These are phyloP conservation scores for Aviceda subcristata DNA, from an alignment of 2,113 vertebrate species.

Conservation along the genomic window DNA sequence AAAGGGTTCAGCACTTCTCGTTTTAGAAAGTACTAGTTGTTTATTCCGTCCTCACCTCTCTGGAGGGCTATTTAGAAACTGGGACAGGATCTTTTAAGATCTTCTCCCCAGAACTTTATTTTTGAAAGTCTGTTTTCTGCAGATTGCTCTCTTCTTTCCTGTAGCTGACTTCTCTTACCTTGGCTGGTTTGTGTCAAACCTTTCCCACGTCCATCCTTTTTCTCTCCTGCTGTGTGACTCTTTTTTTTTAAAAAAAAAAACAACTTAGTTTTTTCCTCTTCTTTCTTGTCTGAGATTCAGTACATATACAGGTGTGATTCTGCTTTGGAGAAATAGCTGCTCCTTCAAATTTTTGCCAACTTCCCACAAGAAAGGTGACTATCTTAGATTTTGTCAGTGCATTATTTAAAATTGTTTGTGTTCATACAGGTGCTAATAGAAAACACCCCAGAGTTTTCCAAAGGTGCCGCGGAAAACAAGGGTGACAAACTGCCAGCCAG, in stretches of 20 bases:
- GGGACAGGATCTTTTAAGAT: background rate
- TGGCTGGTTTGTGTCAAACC: background rate
- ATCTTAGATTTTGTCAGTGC: background rate
- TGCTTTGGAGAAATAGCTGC: background rate
- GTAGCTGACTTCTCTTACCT: background rate
- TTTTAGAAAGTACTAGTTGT: background rate
- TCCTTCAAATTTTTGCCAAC: background rate
- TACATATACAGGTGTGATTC: rapidly evolving
- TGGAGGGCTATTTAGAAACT: background rate
- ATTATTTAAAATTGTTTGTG: background rate
- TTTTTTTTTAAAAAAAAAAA: background rate
- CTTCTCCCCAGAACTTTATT: background rate
- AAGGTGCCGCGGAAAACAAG: background rate
- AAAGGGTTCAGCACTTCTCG: background rate
- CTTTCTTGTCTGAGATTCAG: background rate
- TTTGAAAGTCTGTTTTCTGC: background rate
- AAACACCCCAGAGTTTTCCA: background rate
- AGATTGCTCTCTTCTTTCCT: background rate
- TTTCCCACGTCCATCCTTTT: background rate
- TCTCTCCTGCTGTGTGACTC: background rate
- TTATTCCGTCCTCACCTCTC: background rate
- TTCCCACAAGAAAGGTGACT: background rate
- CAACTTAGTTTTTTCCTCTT: background rate
- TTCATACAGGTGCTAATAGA: background rate
- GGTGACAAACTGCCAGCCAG: background rate